Conservation (phyloP, 1,140 invertebrate genomes). For the Ruditapes philippinarum region DNA sequence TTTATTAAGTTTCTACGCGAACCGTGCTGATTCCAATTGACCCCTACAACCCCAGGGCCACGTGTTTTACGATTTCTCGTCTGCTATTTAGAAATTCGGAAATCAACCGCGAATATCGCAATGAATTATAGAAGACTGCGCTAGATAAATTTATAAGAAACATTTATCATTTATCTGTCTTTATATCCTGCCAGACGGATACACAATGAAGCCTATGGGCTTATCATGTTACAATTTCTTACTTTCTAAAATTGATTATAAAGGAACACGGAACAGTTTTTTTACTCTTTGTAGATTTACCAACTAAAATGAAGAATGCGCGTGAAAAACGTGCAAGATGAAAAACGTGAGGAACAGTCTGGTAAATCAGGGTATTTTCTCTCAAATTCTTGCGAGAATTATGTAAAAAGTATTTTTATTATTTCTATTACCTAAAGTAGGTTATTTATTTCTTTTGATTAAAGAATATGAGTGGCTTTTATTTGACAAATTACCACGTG, state of each 20-base stretch:
- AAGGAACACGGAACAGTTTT: too few relatives aligned
- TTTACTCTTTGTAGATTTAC: too few relatives aligned
- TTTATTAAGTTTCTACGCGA: constrained; percentile 60
- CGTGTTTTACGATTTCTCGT: constrained; percentile 42
- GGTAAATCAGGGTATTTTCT: too few relatives aligned
- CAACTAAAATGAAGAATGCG: too few relatives aligned
- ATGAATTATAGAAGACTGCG: constrained; percentile 57
- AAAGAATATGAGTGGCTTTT: too few relatives aligned
- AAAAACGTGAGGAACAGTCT: too few relatives aligned
- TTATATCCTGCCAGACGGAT: background rate
- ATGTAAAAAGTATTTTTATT: too few relatives aligned
- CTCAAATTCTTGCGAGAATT: too few relatives aligned
- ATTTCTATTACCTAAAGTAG: too few relatives aligned
- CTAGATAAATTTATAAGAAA: constrained; percentile 48
- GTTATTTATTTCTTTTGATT: too few relatives aligned
- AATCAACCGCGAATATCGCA: constrained; percentile 62
- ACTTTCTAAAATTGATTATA: background rate
- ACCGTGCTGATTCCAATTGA: constrained; percentile 47
- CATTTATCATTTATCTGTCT: constrained; percentile 28
- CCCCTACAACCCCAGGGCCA: constrained; percentile 37
- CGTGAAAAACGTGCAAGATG: too few relatives aligned
- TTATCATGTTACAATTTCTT: background rate
- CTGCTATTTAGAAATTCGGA: background rate
- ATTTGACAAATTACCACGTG: too few relatives aligned
- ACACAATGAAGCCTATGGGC: background rate